A percentile compares a stretch with the other conserved stretches of the same genome.
These are phyloP conservation scores for Stictocephala bisonia DNA, from an alignment of 2,888 invertebrate species.

Conservation along the genomic window DNA sequence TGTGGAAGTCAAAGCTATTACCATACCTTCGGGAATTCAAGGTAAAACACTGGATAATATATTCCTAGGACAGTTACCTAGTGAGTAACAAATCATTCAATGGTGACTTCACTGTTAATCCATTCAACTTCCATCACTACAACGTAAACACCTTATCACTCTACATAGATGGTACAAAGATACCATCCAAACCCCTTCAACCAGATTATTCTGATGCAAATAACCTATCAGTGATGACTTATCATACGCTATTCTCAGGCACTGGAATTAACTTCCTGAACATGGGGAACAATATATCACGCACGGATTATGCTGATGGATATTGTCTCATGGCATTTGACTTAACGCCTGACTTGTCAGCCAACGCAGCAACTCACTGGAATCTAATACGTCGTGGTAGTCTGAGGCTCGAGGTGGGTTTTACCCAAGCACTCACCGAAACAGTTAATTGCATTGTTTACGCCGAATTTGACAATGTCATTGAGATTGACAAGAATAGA, in stretches of 20 bases:
- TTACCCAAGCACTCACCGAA: slow-evolving; percentile 45
- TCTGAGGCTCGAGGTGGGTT: not conserved
- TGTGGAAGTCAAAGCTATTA: slow-evolving; percentile 55
- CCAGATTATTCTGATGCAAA: slow-evolving; percentile 47
- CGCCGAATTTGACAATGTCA: slow-evolving; percentile 60
- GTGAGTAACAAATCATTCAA: slow-evolving; percentile 18
- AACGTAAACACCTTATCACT: slow-evolving; percentile 51
- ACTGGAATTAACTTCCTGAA: slow-evolving; percentile 15
- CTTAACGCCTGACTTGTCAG: slow-evolving; percentile 58
- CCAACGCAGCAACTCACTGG: slow-evolving; percentile 46
- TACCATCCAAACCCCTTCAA: slow-evolving; percentile 38
- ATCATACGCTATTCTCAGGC: slow-evolving; percentile 56
- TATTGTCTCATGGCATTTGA: slow-evolving; percentile 58
- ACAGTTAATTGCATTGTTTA: slow-evolving; percentile 58
- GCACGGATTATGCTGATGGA: slow-evolving; percentile 50
- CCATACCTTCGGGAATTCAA: slow-evolving; percentile 51
- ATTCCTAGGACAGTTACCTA: slow-evolving; percentile 61
- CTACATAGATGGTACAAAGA: slow-evolving; percentile 54
- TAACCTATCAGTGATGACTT: slow-evolving; percentile 54
- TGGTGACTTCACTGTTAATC: slow-evolving; percentile 20
- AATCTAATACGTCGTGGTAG: slow-evolving; percentile 48
- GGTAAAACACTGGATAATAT: slow-evolving; percentile 57
- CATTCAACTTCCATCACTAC: slow-evolving; percentile 49
- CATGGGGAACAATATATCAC: slow-evolving; percentile 34
- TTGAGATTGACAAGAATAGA: slow-evolving; percentile 58